Evolutionary conservation across 2,113 vertebrate species (phyloP).

Genomic region (Spea bombifrons): DNA sequence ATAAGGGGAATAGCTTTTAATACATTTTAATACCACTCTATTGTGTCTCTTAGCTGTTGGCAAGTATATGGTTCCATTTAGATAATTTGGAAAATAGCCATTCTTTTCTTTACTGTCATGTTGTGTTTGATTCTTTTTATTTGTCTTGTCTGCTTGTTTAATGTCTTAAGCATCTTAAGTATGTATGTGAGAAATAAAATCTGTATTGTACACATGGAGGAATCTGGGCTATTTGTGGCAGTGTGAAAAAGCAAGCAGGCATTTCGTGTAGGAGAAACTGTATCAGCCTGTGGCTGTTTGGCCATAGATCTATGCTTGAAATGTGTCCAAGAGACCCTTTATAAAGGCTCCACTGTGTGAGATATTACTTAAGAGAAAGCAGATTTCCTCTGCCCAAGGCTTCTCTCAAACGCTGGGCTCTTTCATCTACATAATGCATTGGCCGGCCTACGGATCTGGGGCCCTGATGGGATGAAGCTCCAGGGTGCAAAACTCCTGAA

Average conservation of each 20-base stretch:
- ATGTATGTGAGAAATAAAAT: constrained; percentile 24
- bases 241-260: constrained; percentile 30
- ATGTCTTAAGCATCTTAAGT: background rate
- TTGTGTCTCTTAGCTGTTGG: no score
- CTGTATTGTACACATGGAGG: constrained; percentile 23
- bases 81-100: no score
- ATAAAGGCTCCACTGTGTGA: constrained; percentile 40
- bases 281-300: constrained; percentile 45
- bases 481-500: no score
- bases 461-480: background rate
- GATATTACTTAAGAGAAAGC: constrained; percentile 38
- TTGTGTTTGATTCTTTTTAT: no score
- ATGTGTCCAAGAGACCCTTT: constrained; percentile 39
- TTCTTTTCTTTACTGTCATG: no score
- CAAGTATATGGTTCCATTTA: no score
- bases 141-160: background rate
- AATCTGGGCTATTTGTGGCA: constrained; percentile 34
- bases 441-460: background rate
- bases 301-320: constrained; percentile 39
- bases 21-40: no score
- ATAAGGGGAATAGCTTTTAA: no score
- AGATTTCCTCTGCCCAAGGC: constrained; percentile 24
- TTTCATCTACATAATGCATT: constrained; percentile 5
- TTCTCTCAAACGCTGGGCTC: background rate
- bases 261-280: constrained; percentile 33